phyloP scores from a whole-genome alignment of 2,888 invertebrate species.

The Cryptocephalus primarius region DNA sequence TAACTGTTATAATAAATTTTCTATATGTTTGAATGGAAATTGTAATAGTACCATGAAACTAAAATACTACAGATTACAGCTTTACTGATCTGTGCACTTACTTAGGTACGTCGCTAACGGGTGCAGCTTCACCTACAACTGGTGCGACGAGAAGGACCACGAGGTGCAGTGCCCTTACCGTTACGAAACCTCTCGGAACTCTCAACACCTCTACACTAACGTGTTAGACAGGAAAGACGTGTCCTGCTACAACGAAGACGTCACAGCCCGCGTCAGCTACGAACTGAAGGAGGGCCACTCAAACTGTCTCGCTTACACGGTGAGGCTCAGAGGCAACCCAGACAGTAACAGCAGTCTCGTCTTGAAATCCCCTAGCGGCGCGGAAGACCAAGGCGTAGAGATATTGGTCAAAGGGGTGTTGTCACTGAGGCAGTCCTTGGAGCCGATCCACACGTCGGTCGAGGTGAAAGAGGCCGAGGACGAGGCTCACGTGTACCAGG shows the following conservation, averaged over 20 bases:
- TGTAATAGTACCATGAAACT: too few species aligned
- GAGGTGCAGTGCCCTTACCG: slow-evolving; percentile 21
- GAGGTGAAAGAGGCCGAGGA: slow-evolving; percentile 5
- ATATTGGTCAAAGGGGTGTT: background rate
- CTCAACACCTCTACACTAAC: background rate
- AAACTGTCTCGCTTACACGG: slow-evolving; percentile 9
- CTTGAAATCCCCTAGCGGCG: background rate
- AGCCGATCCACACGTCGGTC: slow-evolving; percentile 10
- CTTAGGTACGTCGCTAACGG: slow-evolving; percentile 12
- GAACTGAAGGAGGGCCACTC: slow-evolving; percentile 10
- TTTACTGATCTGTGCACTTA: too few species aligned
- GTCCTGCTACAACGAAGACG: slow-evolving; percentile 4
- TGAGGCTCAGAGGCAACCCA: slow-evolving; percentile 12
- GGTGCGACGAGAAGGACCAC: slow-evolving; percentile 20
- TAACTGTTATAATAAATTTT: too few species aligned
- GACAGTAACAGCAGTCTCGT: slow-evolving; percentile 6
- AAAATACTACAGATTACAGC: too few species aligned
- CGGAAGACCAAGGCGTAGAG: background rate
- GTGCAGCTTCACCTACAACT: slow-evolving; percentile 18
- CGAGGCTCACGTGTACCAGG: slow-evolving; percentile 13
- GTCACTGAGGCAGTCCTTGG: background rate
- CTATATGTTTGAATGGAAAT: too few species aligned
- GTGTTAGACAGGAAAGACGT: background rate
- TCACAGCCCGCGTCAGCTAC: slow-evolving; percentile 7
- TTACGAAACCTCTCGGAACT: background rate